Conservation (phyloP, 2,113 vertebrate genomes). For the Corynorhinus townsendii region DNA sequence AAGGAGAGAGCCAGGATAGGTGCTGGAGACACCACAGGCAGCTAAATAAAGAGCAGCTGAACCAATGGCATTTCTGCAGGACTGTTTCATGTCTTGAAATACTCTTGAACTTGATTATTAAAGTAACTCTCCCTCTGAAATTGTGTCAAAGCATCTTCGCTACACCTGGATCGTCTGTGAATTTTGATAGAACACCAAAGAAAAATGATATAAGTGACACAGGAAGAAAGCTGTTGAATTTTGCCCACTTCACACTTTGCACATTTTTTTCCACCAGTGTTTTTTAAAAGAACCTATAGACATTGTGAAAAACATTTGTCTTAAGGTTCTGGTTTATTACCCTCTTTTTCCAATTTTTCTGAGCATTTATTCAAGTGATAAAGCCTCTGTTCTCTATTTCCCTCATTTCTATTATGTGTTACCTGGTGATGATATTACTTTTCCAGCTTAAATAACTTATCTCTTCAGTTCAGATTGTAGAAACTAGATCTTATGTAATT, state of each 20-base stretch:
- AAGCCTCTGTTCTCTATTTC: neutral
- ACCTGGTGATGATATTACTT: neutral
- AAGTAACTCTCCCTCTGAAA: slow-evolving; percentile 34
- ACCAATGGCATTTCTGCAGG: neutral
- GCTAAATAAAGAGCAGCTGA: neutral
- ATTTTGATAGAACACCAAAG: slow-evolving; percentile 31
- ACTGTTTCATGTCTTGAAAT: slow-evolving; percentile 1
- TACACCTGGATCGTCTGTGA: neutral
- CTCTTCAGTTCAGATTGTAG: neutral
- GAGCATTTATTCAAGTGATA: neutral
- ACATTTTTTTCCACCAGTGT: neutral
- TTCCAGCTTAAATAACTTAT: neutral
- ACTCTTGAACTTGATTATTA: slow-evolving; percentile 43
- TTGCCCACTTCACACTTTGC: neutral
- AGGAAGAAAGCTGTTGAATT: slow-evolving; percentile 7
- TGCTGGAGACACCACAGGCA: neutral
- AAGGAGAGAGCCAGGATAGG: neutral
- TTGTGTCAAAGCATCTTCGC: slow-evolving; percentile 19
- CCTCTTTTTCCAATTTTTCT: neutral
- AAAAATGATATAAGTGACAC: slow-evolving; percentile 19
- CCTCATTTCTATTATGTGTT: neutral
- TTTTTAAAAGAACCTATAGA: slow-evolving; percentile 6
- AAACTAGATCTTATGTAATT: neutral
- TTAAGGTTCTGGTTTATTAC: slow-evolving; percentile 27
- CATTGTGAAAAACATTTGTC: neutral